Conservation (phyloP, 2,113 vertebrate species). For the Anarrhichthys ocellatus region DNA sequence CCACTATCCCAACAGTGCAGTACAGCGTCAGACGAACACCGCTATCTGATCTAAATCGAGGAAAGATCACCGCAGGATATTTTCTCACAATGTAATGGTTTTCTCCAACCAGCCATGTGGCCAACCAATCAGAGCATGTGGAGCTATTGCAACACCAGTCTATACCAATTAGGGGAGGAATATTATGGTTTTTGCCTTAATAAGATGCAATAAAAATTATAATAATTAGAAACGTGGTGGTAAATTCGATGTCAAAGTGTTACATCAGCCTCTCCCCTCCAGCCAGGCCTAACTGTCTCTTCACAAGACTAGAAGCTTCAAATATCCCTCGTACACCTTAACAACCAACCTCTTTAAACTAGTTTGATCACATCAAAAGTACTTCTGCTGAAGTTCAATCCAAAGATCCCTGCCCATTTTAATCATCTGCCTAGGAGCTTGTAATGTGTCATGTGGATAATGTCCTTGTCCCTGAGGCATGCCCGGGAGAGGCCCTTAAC, state of each 20-base stretch:
- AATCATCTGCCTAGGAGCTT: slow-evolving; percentile 75
- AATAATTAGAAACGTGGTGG: slow-evolving; percentile 58
- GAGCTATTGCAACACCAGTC: slow-evolving; percentile 51
- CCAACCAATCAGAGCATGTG: slow-evolving; percentile 45
- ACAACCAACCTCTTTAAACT: slow-evolving; percentile 76
- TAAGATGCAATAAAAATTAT: slow-evolving; percentile 63
- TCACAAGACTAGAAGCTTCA: slow-evolving; percentile 59
- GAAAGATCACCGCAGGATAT: slow-evolving; percentile 72
- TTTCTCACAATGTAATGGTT: slow-evolving; percentile 63
- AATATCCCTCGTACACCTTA: slow-evolving; percentile 73
- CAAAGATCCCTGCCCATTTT: slow-evolving; percentile 71
- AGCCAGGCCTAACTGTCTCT: slow-evolving; percentile 68
- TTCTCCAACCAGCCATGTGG: slow-evolving; percentile 39
- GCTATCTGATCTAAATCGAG: slow-evolving; percentile 76
- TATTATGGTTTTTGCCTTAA: slow-evolving; percentile 50
- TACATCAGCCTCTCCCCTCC: slow-evolving; percentile 77
- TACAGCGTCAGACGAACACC: slow-evolving; percentile 55
- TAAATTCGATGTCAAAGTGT: slow-evolving; percentile 62
- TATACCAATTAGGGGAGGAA: slow-evolving; percentile 53
- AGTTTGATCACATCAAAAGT: slow-evolving; percentile 79
- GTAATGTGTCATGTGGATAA: slow-evolving; percentile 82
- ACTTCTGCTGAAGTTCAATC: slow-evolving; percentile 69
- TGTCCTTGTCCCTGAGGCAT: slow-evolving; percentile 77
- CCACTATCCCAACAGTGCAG: slow-evolving; percentile 61
- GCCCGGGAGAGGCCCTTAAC: slow-evolving; percentile 74